Evolutionary conservation across 37 sponge, comb jelly and placozoan species (phyloP).

Genomic region (Ianthella basta): DNA sequence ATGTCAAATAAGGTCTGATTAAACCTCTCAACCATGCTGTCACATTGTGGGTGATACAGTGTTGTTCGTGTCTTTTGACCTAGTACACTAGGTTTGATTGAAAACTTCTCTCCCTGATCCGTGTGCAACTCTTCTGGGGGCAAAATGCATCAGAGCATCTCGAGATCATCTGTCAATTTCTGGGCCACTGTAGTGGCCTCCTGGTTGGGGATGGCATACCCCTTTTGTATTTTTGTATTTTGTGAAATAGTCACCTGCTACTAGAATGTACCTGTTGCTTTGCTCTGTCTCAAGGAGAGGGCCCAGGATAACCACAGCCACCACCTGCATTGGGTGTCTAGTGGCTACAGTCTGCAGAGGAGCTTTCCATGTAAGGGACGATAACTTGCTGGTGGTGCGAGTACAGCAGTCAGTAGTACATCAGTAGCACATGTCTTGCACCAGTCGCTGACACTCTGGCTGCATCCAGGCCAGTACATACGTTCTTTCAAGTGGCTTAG

Average conservation of each 20-base stretch:
- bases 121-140: no score
- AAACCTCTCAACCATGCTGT: no score
- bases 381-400: background rate
- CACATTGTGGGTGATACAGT: no score
- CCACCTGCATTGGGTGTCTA: background rate
- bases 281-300: background rate
- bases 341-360: background rate
- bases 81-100: no score
- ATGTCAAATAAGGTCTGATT: background rate
- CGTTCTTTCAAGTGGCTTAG: background rate
- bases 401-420: no score
- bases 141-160: no score
- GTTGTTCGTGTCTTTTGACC: no score
- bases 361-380: background rate
- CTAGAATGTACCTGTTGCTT: no score
- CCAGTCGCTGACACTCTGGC: background rate
- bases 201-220: background rate
- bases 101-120: no score
- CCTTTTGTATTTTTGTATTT: no score
- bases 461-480: constrained; percentile 8
- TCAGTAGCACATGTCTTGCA: background rate
- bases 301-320: background rate
- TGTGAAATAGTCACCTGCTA: no score
- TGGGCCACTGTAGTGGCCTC: background rate
- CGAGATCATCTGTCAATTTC: no score